These are phyloP conservation scores for Leptinotarsa rubiginosa DNA, from an alignment of 2,888 invertebrate genomes.

Conservation along the genomic window DNA sequence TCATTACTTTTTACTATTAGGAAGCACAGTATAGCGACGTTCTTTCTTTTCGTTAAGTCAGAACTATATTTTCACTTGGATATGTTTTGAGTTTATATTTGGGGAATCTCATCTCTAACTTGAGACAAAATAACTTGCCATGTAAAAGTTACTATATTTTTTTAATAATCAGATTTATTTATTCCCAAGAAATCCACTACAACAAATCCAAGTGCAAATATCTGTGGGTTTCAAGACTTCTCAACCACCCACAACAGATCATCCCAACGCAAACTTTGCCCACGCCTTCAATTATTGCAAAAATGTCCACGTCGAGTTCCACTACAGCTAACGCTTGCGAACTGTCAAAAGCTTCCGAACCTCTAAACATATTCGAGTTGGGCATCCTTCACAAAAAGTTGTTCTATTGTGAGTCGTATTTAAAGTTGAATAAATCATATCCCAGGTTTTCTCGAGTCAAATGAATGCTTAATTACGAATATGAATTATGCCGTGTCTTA, in stretches of 20 bases:
- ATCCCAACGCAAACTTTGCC: background rate
- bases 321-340: background rate
- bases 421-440: slow-evolving; percentile 38
- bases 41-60: no score
- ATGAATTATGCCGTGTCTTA: slow-evolving; percentile 33
- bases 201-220: background rate
- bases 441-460: slow-evolving; percentile 37
- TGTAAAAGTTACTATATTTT: no score
- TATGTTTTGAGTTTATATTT: no score
- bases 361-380: background rate
- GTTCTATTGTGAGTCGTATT: slow-evolving; percentile 28
- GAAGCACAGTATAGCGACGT: no score
- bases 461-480: slow-evolving; percentile 39
- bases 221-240: background rate
- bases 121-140: no score
- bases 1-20: no score
- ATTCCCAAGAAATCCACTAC: background rate
- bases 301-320: background rate
- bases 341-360: background rate
- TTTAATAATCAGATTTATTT: no score
- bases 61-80: no score
- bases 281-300: background rate
- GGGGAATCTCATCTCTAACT: no score
- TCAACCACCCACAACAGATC: background rate
- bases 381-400: slow-evolving; percentile 18